These are phyloP conservation scores for Danio choprae DNA, from an alignment of 2,797 vertebrate species.

Conservation along the genomic window DNA sequence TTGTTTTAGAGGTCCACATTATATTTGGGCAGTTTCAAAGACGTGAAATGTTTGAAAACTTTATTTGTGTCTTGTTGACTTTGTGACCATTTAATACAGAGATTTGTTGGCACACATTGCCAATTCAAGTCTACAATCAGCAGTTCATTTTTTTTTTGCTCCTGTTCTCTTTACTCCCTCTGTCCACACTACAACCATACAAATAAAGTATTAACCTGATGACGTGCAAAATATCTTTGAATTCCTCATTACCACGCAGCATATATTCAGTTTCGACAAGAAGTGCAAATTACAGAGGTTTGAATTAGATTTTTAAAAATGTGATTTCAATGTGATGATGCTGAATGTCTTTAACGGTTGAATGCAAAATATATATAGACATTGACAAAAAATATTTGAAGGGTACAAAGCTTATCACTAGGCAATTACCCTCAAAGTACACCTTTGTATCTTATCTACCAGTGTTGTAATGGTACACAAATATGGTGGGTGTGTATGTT, in stretches of 20 bases:
- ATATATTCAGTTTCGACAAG: not conserved
- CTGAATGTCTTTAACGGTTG: not conserved
- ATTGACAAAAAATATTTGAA: too few species aligned
- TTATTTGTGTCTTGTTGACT: constrained; percentile 84
- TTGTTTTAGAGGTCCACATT: constrained; percentile 78
- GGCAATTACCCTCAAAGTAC: not conserved
- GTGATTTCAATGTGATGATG: not conserved
- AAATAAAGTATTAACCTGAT: constrained; percentile 91
- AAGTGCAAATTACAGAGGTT: not conserved
- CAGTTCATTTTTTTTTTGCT: constrained; percentile 70
- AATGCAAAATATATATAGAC: not conserved
- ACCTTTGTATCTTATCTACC: not conserved
- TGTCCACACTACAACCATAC: constrained; percentile 86
- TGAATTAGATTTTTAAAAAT: not conserved
- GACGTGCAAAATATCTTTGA: constrained; percentile 67
- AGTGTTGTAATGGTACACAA: not conserved
- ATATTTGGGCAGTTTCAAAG: constrained; percentile 80
- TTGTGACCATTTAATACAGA: constrained; percentile 84
- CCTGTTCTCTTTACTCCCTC: constrained; percentile 73
- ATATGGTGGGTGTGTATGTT: too few species aligned
- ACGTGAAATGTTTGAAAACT: constrained; percentile 72
- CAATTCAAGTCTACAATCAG: constrained; percentile 72
- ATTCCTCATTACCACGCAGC: constrained; percentile 33
- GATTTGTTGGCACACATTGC: constrained; percentile 83
- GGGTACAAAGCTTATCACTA: too few species aligned